These are phyloP conservation scores for Rhagonycha fulva DNA, from an alignment of 2,888 invertebrate genomes.

Conservation along the genomic window DNA sequence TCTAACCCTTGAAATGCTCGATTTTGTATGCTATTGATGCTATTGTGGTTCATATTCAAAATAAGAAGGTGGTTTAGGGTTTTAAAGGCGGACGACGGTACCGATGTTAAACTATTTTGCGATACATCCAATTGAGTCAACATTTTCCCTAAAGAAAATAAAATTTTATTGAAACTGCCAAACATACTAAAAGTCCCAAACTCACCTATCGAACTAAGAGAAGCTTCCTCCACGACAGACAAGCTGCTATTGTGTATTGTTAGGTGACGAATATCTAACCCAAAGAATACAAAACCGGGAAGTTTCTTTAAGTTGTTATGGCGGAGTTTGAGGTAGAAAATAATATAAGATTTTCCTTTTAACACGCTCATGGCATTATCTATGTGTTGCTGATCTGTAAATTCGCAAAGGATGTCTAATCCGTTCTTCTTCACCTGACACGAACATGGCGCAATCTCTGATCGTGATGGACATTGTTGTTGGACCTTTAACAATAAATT, in stretches of 20 bases:
- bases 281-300: conserved; percentile 84
- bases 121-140: conserved; percentile 88
- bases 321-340: conserved; percentile 85
- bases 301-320: conserved; percentile 85
- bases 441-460: conserved; percentile 78
- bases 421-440: conserved; percentile 88
- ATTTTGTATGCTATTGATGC: conserved; percentile 76
- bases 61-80: conserved; percentile 83
- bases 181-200: conserved; percentile 11
- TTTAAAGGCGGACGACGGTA: conserved; percentile 80
- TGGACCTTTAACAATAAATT: conserved; percentile 46
- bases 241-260: conserved; percentile 88
- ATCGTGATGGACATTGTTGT: conserved; percentile 76
- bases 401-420: conserved; percentile 86
- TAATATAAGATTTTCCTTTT: conserved; percentile 79
- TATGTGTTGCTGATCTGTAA: conserved; percentile 80
- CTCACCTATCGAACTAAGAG: conserved; percentile 85
- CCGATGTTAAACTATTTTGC: conserved; percentile 78
- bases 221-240: conserved; percentile 84
- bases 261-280: conserved; percentile 84
- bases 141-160: conserved; percentile 70
- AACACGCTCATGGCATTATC: conserved; percentile 79
- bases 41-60: conserved; percentile 88
- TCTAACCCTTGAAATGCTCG: conserved; percentile 86
- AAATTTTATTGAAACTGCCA: not conserved